Percentiles rank a stretch among this genome's conserved stretches.
phyloP scores from a whole-genome alignment of 2,113 vertebrate species.

The Morone saxatilis region DNA sequence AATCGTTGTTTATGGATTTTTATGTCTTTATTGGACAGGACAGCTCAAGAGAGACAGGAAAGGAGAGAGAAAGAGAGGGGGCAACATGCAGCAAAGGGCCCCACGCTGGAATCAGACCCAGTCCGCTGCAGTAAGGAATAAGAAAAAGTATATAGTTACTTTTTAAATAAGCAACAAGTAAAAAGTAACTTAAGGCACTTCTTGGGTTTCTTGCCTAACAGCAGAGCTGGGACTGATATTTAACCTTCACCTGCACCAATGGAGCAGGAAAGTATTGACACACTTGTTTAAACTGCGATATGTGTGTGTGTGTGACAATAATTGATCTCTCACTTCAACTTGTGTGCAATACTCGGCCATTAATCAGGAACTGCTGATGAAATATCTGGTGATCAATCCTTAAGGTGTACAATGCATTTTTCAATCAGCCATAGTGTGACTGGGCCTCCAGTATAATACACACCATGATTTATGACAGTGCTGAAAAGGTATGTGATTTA shows the following conservation, averaged over 20 bases:
- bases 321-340: conserved; percentile 6
- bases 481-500: conserved; percentile 2
- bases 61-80: no score
- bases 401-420: conserved; percentile 31
- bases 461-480: conserved; percentile 32
- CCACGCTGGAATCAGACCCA: no score
- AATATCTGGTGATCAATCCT: conserved; percentile 41
- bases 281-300: not conserved
- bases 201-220: no score
- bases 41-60: no score
- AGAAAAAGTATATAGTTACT: no score
- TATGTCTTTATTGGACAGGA: no score
- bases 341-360: not conserved
- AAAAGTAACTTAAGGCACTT: no score
- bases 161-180: no score
- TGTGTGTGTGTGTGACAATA: not conserved
- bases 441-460: not conserved
- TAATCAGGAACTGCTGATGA: conserved; percentile 22
- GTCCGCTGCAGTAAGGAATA: no score
- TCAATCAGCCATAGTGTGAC: conserved; percentile 23
- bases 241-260: conserved; percentile 24
- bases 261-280: not conserved
- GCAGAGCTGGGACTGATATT: not conserved
- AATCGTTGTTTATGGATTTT: no score
- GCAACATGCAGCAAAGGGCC: no score